Base-by-base conservation (phyloP, 2,888 invertebrate genomes). In the Drosophila anomalata region DNA sequence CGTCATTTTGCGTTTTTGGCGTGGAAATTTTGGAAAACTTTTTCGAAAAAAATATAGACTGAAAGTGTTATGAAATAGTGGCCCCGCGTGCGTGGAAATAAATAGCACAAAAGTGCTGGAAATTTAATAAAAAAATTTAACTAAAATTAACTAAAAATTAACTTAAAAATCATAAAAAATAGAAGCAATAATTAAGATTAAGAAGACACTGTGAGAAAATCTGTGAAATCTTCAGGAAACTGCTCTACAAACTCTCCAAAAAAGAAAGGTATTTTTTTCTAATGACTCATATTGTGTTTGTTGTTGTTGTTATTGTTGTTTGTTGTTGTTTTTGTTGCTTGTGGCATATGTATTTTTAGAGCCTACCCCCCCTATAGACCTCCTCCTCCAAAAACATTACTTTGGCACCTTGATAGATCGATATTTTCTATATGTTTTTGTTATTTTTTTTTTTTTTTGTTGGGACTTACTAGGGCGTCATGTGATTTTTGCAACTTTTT, bases 261-360 rank as follows among this genome's bases (percentile, higher is more conserved):
- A 33, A 36, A 36, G 11, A 36, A 36, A 5, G 7, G n/a, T n/a
- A 36, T 36, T 36, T 36, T 36, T 36, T 42, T 33, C 60, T 20
- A 70, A 58, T 77, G 75, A 78, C 52, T 80, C 78, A 78, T 72
- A 7, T 52, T 41, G 65, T 56, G 41, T 44, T 24, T 52, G 33
- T 48, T 52, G 12, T 50, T 60, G 44, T 42, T 46, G 17, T 8
- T 57, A 24, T 24, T 54, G 58, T 52, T 56, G 41, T 44, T 24
- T 52, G 65, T 22, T 63, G 20, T 41, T 59, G 24, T 12, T 59
- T 14, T 8, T 57, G 31, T 24, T 54, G 58, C n/a, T 59, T 52
- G 53, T 26, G 71, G 60, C 69, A 65, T n/a, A n/a, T 36, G 36
- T 84, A 80, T 81, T 86, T 81, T 74, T 87, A 81, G 85, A 72